A percentile compares a stretch with the other conserved stretches of the same genome.
phyloP scores from a whole-genome alignment of 2,888 invertebrate genomes.

The Monoplex corrugatus region DNA sequence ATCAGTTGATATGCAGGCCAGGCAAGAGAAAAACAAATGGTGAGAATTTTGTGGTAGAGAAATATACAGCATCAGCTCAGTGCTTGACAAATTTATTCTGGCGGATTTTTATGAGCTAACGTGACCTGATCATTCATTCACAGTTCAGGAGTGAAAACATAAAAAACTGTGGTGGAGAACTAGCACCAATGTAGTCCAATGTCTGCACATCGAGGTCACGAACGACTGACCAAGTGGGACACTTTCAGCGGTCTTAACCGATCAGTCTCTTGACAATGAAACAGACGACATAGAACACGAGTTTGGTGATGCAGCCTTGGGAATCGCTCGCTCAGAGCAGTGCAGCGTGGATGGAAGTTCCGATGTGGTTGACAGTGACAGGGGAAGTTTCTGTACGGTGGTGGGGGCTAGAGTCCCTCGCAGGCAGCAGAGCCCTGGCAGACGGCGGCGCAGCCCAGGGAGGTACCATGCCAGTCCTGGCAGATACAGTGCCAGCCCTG shows the following conservation, averaged over 20 bases:
- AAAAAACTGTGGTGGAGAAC: no score
- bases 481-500: neutral
- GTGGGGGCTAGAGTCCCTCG: constrained; percentile 26
- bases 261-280: neutral
- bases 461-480: constrained; percentile 11
- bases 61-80: no score
- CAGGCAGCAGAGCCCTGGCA: neutral
- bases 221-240: constrained; percentile 6
- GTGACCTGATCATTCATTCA: no score
- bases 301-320: constrained; percentile 21
- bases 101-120: no score
- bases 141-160: no score
- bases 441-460: constrained; percentile 5
- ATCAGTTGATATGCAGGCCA: no score
- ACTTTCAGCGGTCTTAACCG: neutral
- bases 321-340: neutral
- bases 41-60: no score
- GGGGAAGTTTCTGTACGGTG: neutral
- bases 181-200: no score
- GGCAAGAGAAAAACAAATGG: no score
- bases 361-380: neutral
- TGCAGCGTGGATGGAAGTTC: neutral
- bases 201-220: neutral
- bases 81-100: no score
- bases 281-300: neutral